phyloP scores from a whole-genome alignment of 2,797 vertebrate species.

The Sorex maritimensis region DNA sequence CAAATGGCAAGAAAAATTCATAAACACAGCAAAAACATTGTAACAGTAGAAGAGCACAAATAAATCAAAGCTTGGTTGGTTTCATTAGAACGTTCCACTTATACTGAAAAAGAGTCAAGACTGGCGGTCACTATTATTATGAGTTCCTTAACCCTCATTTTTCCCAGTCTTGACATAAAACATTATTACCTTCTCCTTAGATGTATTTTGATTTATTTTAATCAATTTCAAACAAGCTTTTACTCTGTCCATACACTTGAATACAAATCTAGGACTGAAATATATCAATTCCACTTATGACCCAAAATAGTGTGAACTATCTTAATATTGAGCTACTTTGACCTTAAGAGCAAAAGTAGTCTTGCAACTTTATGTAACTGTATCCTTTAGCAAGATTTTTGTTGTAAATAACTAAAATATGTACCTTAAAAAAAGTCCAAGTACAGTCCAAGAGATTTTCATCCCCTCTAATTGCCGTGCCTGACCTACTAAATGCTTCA shows the following conservation, averaged over 20 bases:
- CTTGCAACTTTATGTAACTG: not conserved
- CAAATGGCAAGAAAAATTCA: not conserved
- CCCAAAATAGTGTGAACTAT: not conserved
- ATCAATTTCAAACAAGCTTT: slow-evolving; percentile 58
- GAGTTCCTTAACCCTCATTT: not conserved
- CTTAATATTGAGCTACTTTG: not conserved
- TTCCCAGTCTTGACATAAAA: slow-evolving; percentile 42
- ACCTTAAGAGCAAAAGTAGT: not conserved
- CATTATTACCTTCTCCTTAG: slow-evolving; percentile 29
- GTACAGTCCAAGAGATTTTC: not conserved
- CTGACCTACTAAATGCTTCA: slow-evolving; percentile 25
- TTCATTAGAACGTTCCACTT: slow-evolving; percentile 2
- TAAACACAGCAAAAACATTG: not conserved
- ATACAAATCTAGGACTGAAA: slow-evolving; percentile 44
- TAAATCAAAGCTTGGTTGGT: not conserved
- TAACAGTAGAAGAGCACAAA: not conserved
- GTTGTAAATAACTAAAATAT: slow-evolving; percentile 35
- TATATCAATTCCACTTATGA: not conserved
- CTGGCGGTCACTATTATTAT: not conserved
- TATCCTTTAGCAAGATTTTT: slow-evolving; percentile 39
- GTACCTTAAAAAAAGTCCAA: not conserved
- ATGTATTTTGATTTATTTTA: slow-evolving; percentile 47
- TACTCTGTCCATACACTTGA: not conserved
- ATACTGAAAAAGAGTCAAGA: not conserved
- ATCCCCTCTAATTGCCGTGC: not conserved